A percentile compares a stretch with the other conserved stretches of the same genome.
Evolutionary conservation across 92 coral and sea anemone species (phyloP).

Genomic region (Porites rus): DNA sequence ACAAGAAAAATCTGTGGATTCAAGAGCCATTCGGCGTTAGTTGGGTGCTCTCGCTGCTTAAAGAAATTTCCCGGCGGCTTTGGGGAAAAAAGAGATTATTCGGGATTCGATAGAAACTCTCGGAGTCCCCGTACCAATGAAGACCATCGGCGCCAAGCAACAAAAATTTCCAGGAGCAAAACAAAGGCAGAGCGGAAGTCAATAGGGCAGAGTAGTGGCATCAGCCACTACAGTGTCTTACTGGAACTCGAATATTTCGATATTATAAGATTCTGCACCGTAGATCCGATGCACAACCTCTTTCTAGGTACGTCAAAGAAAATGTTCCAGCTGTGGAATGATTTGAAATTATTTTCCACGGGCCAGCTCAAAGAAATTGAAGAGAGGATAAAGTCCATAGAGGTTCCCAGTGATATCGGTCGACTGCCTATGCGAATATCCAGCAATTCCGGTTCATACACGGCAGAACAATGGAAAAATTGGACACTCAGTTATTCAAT

Average conservation of each 20-base stretch:
- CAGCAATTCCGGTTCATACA: slow-evolving; percentile 76
- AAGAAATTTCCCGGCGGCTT: slow-evolving; percentile 67
- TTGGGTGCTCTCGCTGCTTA: slow-evolving; percentile 69
- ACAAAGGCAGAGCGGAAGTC: slow-evolving; percentile 42
- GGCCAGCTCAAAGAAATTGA: slow-evolving; percentile 58
- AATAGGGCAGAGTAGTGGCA: slow-evolving; percentile 48
- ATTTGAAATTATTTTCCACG: slow-evolving; percentile 54
- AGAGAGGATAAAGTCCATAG: slow-evolving; percentile 49
- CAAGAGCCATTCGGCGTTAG: slow-evolving; percentile 62
- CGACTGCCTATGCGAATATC: slow-evolving; percentile 72
- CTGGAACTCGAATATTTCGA: slow-evolving; percentile 77
- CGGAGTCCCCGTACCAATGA: slow-evolving; percentile 60
- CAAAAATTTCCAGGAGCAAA: slow-evolving; percentile 38
- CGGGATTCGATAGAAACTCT: slow-evolving; percentile 55
- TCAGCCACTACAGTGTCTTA: slow-evolving; percentile 57
- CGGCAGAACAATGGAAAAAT: slow-evolving; percentile 83
- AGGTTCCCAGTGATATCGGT: slow-evolving; percentile 73
- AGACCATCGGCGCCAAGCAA: slow-evolving; percentile 49
- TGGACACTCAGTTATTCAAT: slow-evolving; percentile 81
- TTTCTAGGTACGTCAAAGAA: slow-evolving; percentile 76
- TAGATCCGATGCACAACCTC: slow-evolving; percentile 85
- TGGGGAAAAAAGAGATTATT: slow-evolving; percentile 68
- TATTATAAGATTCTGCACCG: slow-evolving; percentile 64
- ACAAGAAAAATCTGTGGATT: slow-evolving; percentile 66
- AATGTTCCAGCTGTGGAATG: slow-evolving; percentile 73